Percentiles rank a stretch among this genome's conserved stretches.
phyloP scores from a whole-genome alignment of 2,888 invertebrate genomes.

The Glyphotaelius pellucidus region DNA sequence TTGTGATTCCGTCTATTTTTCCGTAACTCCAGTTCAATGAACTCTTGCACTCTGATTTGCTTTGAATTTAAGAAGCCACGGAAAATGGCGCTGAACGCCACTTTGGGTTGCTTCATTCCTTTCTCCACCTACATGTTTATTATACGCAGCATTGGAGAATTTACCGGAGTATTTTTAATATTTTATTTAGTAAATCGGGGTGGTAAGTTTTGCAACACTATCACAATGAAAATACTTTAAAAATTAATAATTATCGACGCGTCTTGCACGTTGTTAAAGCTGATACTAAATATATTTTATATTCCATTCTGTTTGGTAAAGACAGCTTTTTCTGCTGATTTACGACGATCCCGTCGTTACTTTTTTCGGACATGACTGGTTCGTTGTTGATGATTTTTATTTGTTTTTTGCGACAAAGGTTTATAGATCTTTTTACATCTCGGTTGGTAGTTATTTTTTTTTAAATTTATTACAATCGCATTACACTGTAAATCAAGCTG shows the following conservation, averaged over 20 bases:
- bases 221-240: background rate
- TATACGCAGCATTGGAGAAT: too few relatives aligned
- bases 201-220: background rate
- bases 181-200: background rate
- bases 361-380: background rate
- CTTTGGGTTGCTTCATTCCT: too few relatives aligned
- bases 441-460: background rate
- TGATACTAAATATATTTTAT: background rate
- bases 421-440: background rate
- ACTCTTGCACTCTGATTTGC: too few relatives aligned
- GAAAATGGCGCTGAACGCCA: too few relatives aligned
- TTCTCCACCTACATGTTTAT: too few relatives aligned
- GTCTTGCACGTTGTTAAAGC: background rate
- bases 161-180: background rate
- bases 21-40: too few relatives aligned
- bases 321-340: background rate
- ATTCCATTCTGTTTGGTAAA: background rate
- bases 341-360: background rate
- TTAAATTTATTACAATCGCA: too few relatives aligned
- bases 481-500: background rate
- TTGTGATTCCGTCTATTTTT: too few relatives aligned
- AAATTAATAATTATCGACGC: background rate
- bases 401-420: background rate
- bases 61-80: too few relatives aligned
- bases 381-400: background rate